Percentiles rank a stretch among this genome's conserved stretches.
Evolutionary conservation across 2,113 vertebrate species (phyloP).

Genomic region (Seriola aureovittata): DNA sequence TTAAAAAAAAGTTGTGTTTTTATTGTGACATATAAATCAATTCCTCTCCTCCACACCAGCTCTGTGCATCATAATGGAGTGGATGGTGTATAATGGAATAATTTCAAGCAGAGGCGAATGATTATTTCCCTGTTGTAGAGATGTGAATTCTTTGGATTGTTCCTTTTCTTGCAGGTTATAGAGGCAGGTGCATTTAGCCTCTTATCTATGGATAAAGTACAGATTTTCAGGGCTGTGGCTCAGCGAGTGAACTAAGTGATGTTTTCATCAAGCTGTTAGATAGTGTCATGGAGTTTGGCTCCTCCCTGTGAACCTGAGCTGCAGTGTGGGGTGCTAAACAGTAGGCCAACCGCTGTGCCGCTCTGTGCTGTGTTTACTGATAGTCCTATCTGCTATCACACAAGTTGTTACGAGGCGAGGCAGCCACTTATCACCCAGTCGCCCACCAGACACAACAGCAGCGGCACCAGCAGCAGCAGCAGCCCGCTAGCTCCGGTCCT

Average conservation of each 20-base stretch:
- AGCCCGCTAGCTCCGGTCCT: neutral
- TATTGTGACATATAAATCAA: too few species aligned
- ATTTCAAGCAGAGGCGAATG: neutral
- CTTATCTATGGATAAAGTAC: conserved; percentile 21
- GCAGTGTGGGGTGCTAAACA: conserved; percentile 26
- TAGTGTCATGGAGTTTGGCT: neutral
- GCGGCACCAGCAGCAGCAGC: neutral
- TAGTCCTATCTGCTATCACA: conserved; percentile 36
- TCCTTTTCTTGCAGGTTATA: neutral
- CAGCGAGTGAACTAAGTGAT: conserved; percentile 41
- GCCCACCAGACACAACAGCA: neutral
- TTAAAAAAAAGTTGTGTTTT: too few species aligned
- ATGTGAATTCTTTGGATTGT: neutral
- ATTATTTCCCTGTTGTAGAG: neutral
- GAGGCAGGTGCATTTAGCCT: neutral
- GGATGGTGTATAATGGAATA: too few species aligned
- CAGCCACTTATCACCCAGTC: conserved; percentile 37
- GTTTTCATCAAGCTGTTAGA: conserved; percentile 44
- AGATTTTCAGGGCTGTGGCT: neutral
- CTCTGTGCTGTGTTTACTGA: conserved; percentile 46
- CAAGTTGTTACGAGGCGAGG: neutral
- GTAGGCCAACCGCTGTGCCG: conserved; percentile 10
- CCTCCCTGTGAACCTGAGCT: conserved; percentile 33
- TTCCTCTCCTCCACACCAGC: too few species aligned
- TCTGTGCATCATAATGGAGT: too few species aligned